Evolutionary conservation across 2,113 vertebrate genomes (phyloP).

Genomic region (human (Homo sapiens)): GRCh38 chr4:8891501-8892000

Average conservation of each 20-base stretch:
- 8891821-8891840: not conserved
- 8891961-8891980: not conserved
- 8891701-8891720: not conserved
- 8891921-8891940: not conserved
- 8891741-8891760: not conserved
- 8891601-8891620: not conserved
- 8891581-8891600: not conserved
- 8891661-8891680: no score
- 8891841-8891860: fast-evolving
- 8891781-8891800: fast-evolving
- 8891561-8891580: not conserved
- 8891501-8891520: no score
- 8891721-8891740: not conserved
- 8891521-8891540: not conserved
- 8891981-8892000: not conserved
- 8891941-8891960: not conserved
- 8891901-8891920: fast-evolving
- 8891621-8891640: not conserved
- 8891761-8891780: not conserved
- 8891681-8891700: no score
- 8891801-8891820: not conserved
- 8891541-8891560: no score
- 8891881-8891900: no score
- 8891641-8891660: no score
- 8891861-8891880: not conserved